Percentiles rank a stretch among this genome's conserved stretches.
These are phyloP conservation scores for Clarias macrocephalus DNA, from an alignment of 2,113 vertebrate genomes.

Conservation along the genomic window DNA sequence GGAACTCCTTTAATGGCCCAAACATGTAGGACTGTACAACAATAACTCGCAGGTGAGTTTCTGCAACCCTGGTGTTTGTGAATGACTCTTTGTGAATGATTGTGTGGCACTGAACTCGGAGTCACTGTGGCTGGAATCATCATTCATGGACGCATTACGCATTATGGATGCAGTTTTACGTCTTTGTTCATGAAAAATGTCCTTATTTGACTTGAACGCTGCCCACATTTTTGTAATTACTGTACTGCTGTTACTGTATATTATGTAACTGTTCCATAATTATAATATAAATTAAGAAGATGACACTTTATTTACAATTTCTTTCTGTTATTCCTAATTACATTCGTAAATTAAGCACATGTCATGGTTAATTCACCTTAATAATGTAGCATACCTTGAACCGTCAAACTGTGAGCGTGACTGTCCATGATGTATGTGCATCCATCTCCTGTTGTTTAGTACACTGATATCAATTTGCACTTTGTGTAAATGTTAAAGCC, in stretches of 20 bases:
- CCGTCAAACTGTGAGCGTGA: neutral
- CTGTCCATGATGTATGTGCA: neutral
- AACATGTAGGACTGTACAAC: too few species aligned
- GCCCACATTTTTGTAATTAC: too few species aligned
- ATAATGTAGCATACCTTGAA: neutral
- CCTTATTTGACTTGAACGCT: too few species aligned
- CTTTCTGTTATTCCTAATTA: neutral
- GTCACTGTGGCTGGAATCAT: too few species aligned
- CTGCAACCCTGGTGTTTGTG: too few species aligned
- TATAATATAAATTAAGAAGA: neutral
- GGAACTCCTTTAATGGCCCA: too few species aligned
- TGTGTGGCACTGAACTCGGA: too few species aligned
- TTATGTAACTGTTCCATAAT: neutral
- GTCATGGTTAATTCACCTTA: neutral
- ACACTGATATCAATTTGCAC: neutral
- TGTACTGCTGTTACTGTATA: neutral
- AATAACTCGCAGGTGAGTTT: too few species aligned
- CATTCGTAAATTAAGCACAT: neutral
- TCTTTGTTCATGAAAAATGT: too few species aligned
- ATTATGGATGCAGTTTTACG: too few species aligned
- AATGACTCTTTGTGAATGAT: too few species aligned
- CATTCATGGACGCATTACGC: too few species aligned
- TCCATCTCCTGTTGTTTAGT: neutral
- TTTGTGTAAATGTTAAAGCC: constrained; percentile 7
- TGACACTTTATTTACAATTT: neutral